Evolutionary conservation across 2,888 invertebrate species (phyloP).

Genomic region (Drosophila atripex): DNA sequence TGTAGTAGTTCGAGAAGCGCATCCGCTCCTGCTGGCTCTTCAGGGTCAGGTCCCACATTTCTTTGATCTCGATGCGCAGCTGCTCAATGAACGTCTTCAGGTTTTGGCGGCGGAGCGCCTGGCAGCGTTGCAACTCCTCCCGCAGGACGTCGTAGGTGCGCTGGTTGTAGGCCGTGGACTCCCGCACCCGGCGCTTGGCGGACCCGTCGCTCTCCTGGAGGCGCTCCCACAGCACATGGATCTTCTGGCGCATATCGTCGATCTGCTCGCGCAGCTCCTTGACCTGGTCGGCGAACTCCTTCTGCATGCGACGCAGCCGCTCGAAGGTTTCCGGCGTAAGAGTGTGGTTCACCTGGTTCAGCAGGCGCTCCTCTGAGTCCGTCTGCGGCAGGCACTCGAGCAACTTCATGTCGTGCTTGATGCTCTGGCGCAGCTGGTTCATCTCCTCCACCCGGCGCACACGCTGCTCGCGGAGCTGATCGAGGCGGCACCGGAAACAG

Average conservation of each 20-base stretch:
- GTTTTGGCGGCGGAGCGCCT: constrained; percentile 90
- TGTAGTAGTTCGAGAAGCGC: constrained; percentile 87
- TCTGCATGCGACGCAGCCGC: constrained; percentile 86
- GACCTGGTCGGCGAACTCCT: constrained; percentile 85
- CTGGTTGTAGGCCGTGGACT: constrained; percentile 73
- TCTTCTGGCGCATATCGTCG: constrained; percentile 86
- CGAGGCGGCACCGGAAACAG: constrained; percentile 86
- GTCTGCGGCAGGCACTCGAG: constrained; percentile 78
- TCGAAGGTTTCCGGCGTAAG: constrained; percentile 87
- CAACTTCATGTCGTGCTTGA: constrained; percentile 81
- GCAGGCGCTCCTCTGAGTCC: constrained; percentile 80
- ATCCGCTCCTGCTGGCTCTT: constrained; percentile 87
- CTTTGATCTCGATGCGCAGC: constrained; percentile 88
- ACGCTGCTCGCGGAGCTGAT: constrained; percentile 86
- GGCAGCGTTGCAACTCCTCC: constrained; percentile 90
- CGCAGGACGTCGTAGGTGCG: constrained; percentile 82
- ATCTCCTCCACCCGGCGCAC: constrained; percentile 84
- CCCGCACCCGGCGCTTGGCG: constrained; percentile 86
- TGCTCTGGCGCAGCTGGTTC: constrained; percentile 81
- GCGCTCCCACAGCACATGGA: constrained; percentile 89
- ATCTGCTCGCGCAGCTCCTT: constrained; percentile 86
- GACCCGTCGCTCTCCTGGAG: constrained; percentile 88
- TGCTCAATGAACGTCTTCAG: constrained; percentile 86
- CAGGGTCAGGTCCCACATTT: constrained; percentile 91
- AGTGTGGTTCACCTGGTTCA: constrained; percentile 85